Evolutionary conservation across 2,113 vertebrate species (phyloP).

Genomic region (Nothoprocta pentlandii): DNA sequence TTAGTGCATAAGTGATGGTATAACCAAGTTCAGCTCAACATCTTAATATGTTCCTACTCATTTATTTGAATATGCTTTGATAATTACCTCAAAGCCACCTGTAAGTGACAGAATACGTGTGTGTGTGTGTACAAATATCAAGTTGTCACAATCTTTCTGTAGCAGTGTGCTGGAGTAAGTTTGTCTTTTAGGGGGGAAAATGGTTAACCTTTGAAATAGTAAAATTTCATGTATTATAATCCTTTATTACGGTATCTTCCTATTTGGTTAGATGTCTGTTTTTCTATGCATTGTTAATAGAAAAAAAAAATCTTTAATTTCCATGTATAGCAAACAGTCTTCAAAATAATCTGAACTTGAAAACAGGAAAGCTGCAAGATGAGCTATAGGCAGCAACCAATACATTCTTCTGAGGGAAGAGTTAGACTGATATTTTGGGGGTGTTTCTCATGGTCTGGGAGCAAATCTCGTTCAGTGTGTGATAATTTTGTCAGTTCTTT

Average conservation of each 20-base stretch:
- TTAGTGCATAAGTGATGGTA: not conserved
- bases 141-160: not conserved
- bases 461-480: not conserved
- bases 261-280: not conserved
- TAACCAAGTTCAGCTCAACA: not conserved
- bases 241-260: not conserved
- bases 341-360: not conserved
- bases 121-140: not conserved
- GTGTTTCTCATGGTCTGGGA: not conserved
- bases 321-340: not conserved
- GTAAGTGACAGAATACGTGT: not conserved
- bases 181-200: not conserved
- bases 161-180: not conserved
- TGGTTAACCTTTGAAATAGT: not conserved
- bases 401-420: not conserved
- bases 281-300: not conserved
- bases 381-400: not conserved
- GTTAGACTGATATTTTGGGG: not conserved
- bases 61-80: not conserved
- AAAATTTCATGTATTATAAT: not conserved
- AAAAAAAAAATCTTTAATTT: not conserved
- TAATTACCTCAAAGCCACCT: not conserved
- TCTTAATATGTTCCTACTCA: not conserved
- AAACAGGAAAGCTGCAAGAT: not conserved
- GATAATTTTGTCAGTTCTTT: not conserved